Conservation (phyloP, 2,113 vertebrate species). For the Cromileptes altivelis region DNA sequence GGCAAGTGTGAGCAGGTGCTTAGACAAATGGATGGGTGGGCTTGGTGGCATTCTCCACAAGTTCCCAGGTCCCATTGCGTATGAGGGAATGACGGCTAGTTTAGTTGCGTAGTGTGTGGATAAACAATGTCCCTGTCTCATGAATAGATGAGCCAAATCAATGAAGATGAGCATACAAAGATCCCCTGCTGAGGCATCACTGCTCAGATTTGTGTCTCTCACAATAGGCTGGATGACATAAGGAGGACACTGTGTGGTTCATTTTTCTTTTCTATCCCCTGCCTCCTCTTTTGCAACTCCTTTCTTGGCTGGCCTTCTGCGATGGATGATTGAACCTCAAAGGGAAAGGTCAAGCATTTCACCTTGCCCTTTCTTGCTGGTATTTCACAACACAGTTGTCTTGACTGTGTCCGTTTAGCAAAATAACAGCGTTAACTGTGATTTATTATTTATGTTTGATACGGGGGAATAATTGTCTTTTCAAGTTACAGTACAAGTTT, state of each 20-base stretch:
- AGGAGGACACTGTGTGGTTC: conserved; percentile 84
- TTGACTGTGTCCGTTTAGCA: conserved; percentile 60
- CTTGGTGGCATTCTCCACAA: conserved; percentile 62
- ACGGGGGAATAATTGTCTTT: background rate
- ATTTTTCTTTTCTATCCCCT: conserved; percentile 78
- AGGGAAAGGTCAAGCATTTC: conserved; percentile 85
- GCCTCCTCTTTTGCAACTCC: conserved; percentile 62
- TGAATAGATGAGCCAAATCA: conserved; percentile 86
- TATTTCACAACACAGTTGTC: conserved; percentile 62
- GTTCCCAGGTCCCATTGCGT: conserved; percentile 76
- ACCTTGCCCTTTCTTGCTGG: conserved; percentile 74
- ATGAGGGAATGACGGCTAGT: conserved; percentile 65
- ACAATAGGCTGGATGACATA: conserved; percentile 87
- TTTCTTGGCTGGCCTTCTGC: conserved; percentile 74
- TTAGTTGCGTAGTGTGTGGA: conserved; percentile 76
- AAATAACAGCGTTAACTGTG: conserved; percentile 13
- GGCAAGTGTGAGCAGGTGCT: conserved; percentile 81
- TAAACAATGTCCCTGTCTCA: conserved; percentile 82
- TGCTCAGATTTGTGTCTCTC: conserved; percentile 83
- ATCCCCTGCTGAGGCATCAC: conserved; percentile 85
- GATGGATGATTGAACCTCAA: conserved; percentile 85
- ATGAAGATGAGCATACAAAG: conserved; percentile 86
- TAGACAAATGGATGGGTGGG: conserved; percentile 69
- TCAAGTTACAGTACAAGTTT: background rate
- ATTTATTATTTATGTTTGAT: background rate